These are phyloP conservation scores for Macrostomum lignano DNA, from an alignment of 1,140 invertebrate genomes.

Conservation along the genomic window DNA sequence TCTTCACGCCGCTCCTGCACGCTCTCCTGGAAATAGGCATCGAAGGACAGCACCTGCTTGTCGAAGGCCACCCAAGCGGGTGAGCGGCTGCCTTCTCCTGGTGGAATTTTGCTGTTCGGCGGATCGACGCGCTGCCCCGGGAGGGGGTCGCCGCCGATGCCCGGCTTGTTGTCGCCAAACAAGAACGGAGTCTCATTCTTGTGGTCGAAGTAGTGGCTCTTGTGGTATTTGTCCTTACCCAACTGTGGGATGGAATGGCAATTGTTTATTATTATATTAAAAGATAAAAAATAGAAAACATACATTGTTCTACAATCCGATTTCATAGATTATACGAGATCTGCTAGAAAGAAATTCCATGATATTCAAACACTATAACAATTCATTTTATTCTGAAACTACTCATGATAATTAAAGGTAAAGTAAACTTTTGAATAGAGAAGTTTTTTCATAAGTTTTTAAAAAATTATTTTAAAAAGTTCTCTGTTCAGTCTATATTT, in stretches of 20 bases:
- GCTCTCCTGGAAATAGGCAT: constrained; percentile 21
- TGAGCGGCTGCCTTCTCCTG: constrained; percentile 35
- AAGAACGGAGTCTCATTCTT: constrained; percentile 18
- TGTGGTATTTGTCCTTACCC: constrained; percentile 25
- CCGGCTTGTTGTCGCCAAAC: constrained; percentile 21
- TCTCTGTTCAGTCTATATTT: too few species aligned
- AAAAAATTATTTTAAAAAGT: too few species aligned
- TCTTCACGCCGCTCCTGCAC: constrained; percentile 24
- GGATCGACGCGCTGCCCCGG: constrained; percentile 17
- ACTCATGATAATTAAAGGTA: too few species aligned
- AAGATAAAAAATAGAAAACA: too few species aligned
- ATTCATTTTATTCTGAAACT: too few species aligned
- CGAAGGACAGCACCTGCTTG: constrained; percentile 32
- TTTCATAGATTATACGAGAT: too few species aligned
- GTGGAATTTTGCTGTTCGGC: constrained; percentile 15
- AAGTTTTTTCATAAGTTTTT: too few species aligned
- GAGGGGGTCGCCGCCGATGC: constrained; percentile 24
- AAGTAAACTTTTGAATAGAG: too few species aligned
- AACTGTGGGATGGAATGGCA: constrained; percentile 11
- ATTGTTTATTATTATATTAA: constrained; percentile 4
- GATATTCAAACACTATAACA: too few species aligned
- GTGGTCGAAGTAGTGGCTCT: constrained; percentile 26
- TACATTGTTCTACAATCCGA: too few species aligned
- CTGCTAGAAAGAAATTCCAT: too few species aligned
- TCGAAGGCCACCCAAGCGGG: constrained; percentile 58